These are phyloP conservation scores for Eupithecia dodoneata DNA, from an alignment of 2,888 invertebrate genomes.

Conservation along the genomic window DNA sequence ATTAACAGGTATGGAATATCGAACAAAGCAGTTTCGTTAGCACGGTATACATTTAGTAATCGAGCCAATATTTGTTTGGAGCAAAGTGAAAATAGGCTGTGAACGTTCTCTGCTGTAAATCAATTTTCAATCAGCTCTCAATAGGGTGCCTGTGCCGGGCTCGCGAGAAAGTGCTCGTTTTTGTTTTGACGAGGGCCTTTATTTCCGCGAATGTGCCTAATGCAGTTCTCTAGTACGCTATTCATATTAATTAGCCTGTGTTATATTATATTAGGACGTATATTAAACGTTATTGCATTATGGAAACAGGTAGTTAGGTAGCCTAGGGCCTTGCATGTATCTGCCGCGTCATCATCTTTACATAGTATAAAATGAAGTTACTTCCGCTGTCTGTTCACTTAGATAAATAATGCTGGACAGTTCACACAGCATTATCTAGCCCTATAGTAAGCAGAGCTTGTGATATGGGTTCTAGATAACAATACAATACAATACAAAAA, in stretches of 20 bases:
- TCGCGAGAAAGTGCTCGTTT: slow-evolving; percentile 45
- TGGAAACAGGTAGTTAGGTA: neutral
- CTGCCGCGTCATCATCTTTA: neutral
- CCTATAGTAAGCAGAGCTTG: no score
- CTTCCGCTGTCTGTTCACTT: no score
- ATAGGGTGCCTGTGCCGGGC: slow-evolving; percentile 48
- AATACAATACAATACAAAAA: no score
- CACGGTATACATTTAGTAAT: slow-evolving; percentile 41
- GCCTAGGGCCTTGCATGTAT: neutral
- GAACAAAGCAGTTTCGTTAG: slow-evolving; percentile 8
- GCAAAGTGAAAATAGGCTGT: slow-evolving; percentile 44
- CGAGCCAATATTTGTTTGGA: slow-evolving; percentile 45
- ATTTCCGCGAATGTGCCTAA: slow-evolving; percentile 36
- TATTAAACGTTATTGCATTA: slow-evolving; percentile 26
- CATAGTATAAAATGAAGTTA: no score
- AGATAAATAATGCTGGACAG: no score
- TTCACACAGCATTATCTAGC: no score
- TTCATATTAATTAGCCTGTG: slow-evolving; percentile 38
- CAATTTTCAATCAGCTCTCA: slow-evolving; percentile 57
- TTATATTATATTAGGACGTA: slow-evolving; percentile 26
- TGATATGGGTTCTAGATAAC: no score
- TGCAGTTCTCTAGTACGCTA: slow-evolving; percentile 38
- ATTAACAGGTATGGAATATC: slow-evolving; percentile 71
- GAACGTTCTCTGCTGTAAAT: slow-evolving; percentile 51
- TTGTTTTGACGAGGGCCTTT: slow-evolving; percentile 43